Evolutionary conservation across 1,140 invertebrate genomes (phyloP), one percentile per base, ranked within the genome.

Genomic region (Zaprionus ornatus): DNA sequence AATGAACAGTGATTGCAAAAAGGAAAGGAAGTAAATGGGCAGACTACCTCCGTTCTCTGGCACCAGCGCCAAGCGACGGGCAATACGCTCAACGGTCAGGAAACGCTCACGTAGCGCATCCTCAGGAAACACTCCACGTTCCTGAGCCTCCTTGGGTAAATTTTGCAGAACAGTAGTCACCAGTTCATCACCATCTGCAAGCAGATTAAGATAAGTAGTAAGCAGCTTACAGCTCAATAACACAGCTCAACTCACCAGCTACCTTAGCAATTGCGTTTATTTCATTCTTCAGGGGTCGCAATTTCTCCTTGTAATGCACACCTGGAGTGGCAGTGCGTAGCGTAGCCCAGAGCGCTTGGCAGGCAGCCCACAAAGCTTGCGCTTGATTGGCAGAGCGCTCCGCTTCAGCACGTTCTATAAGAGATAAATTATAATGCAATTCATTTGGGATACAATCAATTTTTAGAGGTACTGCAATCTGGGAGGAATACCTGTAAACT

Each of bases 361-460:
- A 98, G 10, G 98, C 97, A 64, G 97, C 95, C 98, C 98, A 99
- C 74, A 99, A 94, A 35, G 97, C 95, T 92, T 98, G 97, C 4
- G 97, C 96, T 77, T 97, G 95, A 65, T 96, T 95, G 0, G 96
- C 95, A 69, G 95, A 94, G 82, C 95, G 96, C 81, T 99, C 98
- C 27, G 95, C 95, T 23, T 96, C 95, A 48, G 97, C 95, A 37
- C 97, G 95, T 52, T 94, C 97, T 98, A 90, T 15, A 13, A 19
- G 27, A 4, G 10, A 60, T 42, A 4, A 12, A 3, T 9, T 32
- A 60, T 56, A 12, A n/a, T 15, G 25, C 6, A 0, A 29, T 25
- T 52, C 29, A 10, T 29, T 21, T 6, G 37, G 37, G 4, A 13
- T 35, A 27, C 0, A 9, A 15, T 59, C 10, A 29, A 62, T 12